Base-by-base conservation (phyloP, 2,888 invertebrate species). In the Mythimna impura region DNA sequence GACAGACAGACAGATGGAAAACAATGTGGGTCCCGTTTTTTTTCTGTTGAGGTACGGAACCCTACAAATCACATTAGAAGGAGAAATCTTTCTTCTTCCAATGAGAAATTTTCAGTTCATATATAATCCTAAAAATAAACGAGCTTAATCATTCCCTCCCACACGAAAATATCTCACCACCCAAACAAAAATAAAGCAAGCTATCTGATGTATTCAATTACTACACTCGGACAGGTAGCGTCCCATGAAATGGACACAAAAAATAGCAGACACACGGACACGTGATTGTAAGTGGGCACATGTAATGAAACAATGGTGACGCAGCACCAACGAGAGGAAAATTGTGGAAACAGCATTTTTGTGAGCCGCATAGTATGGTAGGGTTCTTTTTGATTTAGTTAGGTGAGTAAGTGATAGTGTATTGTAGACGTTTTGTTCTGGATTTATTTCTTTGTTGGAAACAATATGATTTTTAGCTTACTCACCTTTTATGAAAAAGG, bases 261-360 rank as follows among this genome's bases (percentile, higher is more conserved):
- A 57, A 79, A 68, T 67, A 68, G 25, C 67, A 66, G 50, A 73
- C 62, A 68, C 61, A 70, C 62, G 52, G 60, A 78, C 70, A 70
- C 73, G 71, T 72, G 71, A 72, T 76, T 65, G 76, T 71, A 73
- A 85, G 73, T 70, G 73, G 70, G 66, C 72, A 63, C 64, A 66
- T 82, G 76, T 80, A 83, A 83, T 85, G 83, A 83, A 85, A 80
- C 80, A 62, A 67, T 34, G 72, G 62, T 83, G 83, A 83, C 82
- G 57, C 9, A 34, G 77, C 85, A 70, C 52, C 65, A 79, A 66
- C 55, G 50, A 47, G 52, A 50, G 40, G 47, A 61, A 64, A 52
- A 78, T 57, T 73, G 69, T 61, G 47, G 57, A 60, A 22, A 17
- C 20, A 76, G 54, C 20, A 47, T 72, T 62, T 76, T 60, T 50